Conservation (phyloP, 2,113 vertebrate species). For the Oreotrochilus melanogaster region DNA sequence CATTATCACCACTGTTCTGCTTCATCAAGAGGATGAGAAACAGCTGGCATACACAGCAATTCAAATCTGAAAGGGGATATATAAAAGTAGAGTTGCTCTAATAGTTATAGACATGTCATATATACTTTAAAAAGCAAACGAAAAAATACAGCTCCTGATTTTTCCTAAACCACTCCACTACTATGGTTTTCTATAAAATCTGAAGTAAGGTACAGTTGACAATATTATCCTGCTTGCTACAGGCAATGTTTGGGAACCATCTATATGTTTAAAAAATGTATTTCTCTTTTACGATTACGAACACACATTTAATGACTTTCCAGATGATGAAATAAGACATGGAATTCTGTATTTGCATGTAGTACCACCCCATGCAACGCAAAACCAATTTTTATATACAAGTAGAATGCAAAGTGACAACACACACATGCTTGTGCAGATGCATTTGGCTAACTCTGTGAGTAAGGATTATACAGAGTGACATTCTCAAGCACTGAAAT, state of each 20-base stretch:
- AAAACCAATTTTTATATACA: not conserved
- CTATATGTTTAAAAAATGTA: not conserved
- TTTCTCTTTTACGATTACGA: not conserved
- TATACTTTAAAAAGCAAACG: not conserved
- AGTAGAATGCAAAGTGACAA: not conserved
- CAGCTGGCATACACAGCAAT: not conserved
- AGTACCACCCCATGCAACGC: not conserved
- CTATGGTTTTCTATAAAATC: not conserved
- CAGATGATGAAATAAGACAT: not conserved
- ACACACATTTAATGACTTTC: not conserved
- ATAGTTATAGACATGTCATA: not conserved
- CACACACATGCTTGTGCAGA: not conserved
- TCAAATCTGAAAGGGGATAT: slow-evolving; percentile 21
- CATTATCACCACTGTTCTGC: slow-evolving; percentile 45
- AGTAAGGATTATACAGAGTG: not conserved
- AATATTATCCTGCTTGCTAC: not conserved
- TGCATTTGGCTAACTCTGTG: not conserved
- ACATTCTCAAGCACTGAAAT: not conserved
- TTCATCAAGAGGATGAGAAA: slow-evolving; percentile 28
- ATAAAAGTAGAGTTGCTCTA: not conserved
- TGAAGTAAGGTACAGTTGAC: not conserved
- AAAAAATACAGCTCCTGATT: not conserved
- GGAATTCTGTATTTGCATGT: not conserved
- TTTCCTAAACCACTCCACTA: not conserved
- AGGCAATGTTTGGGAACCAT: not conserved